A percentile compares a stretch with the other conserved stretches of the same genome.
Evolutionary conservation across 2,888 invertebrate genomes (phyloP).

Genomic region (Antheraea assamensis): DNA sequence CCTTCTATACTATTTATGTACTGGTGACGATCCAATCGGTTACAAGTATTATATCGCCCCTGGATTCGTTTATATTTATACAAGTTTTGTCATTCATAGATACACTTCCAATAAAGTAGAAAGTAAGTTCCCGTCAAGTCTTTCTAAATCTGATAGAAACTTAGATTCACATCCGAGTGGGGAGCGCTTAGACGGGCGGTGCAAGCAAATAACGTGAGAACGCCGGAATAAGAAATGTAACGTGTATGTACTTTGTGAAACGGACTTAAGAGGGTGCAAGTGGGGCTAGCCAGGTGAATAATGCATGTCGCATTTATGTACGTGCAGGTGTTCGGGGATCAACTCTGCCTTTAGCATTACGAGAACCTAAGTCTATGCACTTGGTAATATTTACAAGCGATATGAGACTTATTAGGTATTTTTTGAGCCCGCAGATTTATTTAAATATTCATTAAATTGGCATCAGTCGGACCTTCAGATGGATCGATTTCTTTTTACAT

Average conservation of each 20-base stretch:
- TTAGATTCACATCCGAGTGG: slow-evolving; percentile 25
- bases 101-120: neutral
- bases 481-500: neutral
- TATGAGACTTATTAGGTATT: neutral
- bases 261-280: slow-evolving; percentile 30
- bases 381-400: slow-evolving; percentile 3
- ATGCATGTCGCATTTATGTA: slow-evolving; percentile 37
- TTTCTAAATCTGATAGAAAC: slow-evolving; percentile 23
- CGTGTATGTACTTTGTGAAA: slow-evolving; percentile 35
- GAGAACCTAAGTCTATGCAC: neutral
- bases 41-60: neutral
- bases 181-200: neutral
- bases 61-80: neutral
- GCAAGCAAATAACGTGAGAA: slow-evolving; percentile 26
- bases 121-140: slow-evolving; percentile 13
- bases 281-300: slow-evolving; percentile 38
- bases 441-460: neutral
- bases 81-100: neutral
- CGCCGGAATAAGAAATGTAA: slow-evolving; percentile 32
- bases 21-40: neutral
- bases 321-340: slow-evolving; percentile 30
- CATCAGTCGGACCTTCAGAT: neutral
- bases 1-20: neutral
- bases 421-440: neutral
- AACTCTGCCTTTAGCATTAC: slow-evolving; percentile 28